A percentile compares a stretch with the other conserved stretches of the same genome.
These are phyloP conservation scores for Drosophila helvetica DNA, from an alignment of 2,888 invertebrate species.

Conservation along the genomic window DNA sequence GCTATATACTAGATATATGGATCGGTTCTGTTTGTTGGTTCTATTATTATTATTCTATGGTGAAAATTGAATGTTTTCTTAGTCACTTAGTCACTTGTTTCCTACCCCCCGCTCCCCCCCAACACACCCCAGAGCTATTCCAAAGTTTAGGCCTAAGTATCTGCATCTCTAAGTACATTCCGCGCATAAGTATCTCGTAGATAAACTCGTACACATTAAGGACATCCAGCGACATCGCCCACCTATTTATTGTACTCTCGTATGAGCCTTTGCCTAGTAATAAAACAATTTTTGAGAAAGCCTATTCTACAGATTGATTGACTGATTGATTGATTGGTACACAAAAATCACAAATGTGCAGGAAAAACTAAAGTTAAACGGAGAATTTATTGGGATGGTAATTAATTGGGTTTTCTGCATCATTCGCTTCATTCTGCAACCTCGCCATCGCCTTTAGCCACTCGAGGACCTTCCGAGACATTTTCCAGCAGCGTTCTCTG, in stretches of 20 bases:
- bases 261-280: slow-evolving; percentile 55
- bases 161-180: slow-evolving; percentile 24
- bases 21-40: slow-evolving; percentile 60
- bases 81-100: slow-evolving; percentile 68
- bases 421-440: no score
- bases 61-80: slow-evolving; percentile 51
- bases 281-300: slow-evolving; percentile 50
- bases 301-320: neutral
- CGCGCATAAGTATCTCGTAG: slow-evolving; percentile 30
- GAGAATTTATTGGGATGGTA: neutral
- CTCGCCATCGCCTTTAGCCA: no score
- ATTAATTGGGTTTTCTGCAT: no score
- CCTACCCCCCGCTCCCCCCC: slow-evolving; percentile 39
- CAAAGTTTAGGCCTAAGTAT: slow-evolving; percentile 66
- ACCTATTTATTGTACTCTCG: slow-evolving; percentile 67
- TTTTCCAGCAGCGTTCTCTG: no score
- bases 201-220: slow-evolving; percentile 36
- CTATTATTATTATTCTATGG: slow-evolving; percentile 26
- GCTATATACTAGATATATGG: no score
- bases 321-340: neutral
- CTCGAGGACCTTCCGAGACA: no score
- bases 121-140: slow-evolving; percentile 65
- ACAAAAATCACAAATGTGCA: neutral
- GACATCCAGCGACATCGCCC: slow-evolving; percentile 49
- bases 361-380: neutral